phyloP scores from a whole-genome alignment of 2,888 invertebrate species.

The Melieria omissa region DNA sequence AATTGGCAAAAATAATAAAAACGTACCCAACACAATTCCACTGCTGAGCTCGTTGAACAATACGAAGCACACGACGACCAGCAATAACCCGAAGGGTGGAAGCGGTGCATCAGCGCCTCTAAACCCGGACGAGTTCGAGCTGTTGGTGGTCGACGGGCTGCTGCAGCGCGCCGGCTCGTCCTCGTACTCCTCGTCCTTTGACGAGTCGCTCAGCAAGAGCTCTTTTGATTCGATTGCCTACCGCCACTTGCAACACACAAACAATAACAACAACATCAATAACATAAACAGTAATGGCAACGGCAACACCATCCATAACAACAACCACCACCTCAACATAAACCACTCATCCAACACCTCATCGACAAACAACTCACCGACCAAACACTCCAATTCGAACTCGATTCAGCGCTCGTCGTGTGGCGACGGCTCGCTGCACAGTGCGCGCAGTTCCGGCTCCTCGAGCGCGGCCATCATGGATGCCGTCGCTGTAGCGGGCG shows the following conservation, averaged over 20 bases:
- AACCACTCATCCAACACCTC: background rate
- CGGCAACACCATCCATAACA: slow-evolving; percentile 33
- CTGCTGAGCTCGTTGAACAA: slow-evolving; percentile 31
- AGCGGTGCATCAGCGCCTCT: slow-evolving; percentile 35
- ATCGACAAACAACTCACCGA: slow-evolving; percentile 18
- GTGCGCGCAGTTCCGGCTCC: slow-evolving; percentile 57
- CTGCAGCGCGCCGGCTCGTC: slow-evolving; percentile 60
- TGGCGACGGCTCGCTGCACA: slow-evolving; percentile 47
- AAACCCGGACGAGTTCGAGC: slow-evolving; percentile 31
- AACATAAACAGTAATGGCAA: slow-evolving; percentile 39
- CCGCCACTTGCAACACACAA: slow-evolving; percentile 56
- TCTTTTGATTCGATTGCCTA: slow-evolving; percentile 65
- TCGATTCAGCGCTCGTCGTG: slow-evolving; percentile 14
- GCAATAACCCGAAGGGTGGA: slow-evolving; percentile 43
- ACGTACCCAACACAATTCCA: slow-evolving; percentile 19
- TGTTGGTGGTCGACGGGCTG: slow-evolving; percentile 19
- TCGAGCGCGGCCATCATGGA: slow-evolving; percentile 39
- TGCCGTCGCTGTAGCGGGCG: slow-evolving; percentile 48
- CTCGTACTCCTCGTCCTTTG: slow-evolving; percentile 56
- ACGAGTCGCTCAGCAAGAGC: slow-evolving; percentile 61
- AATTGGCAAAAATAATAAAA: slow-evolving; percentile 11
- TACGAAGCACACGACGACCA: slow-evolving; percentile 28
- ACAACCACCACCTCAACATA: slow-evolving; percentile 34
- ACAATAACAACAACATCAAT: slow-evolving; percentile 45
- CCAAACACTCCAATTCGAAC: background rate